Evolutionary conservation across 2,888 invertebrate genomes (phyloP), one percentile per base, ranked within the genome.

Genomic region (Eristalis pertinax): DNA sequence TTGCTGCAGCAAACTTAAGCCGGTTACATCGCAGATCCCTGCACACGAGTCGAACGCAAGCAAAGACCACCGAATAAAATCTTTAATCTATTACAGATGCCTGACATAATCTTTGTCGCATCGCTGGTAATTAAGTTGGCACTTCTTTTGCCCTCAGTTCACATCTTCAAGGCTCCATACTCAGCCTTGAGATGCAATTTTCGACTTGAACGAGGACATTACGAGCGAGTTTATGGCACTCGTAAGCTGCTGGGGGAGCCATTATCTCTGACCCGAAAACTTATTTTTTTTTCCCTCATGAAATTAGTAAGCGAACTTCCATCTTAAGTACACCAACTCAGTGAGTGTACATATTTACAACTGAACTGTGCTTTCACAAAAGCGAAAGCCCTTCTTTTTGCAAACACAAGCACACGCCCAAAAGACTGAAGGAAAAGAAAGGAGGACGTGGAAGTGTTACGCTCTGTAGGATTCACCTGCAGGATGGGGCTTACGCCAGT

Each of bases 271-370:
- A 74, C 56, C 64, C 35, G 35, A 64, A 56, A 67, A 76, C 56
- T n/a, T 50, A 19, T 50, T 50, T 50, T 50, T 41, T 58, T 58
- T 60, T 41, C 72, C 29, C n/a, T 79, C 72, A 65, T 72, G 72
- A 79, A 79, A 58, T 72, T 67, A 41, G 72, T 41, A 56, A 64
- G 35, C 64, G 70, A 24, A 70, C 70, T 38, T 56, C 63, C 26
- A 35, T 70, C 70, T 64, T 78, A 19, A 43, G 69, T 69, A 70
- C 63, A 58, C 62, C 24, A 19, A 69, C 26, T 19, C 69, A 19
- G 11, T 70, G 64, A 63, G 69, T 10, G 32, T 78, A 58, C 26
- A 50, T 78, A 70, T 70, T 78, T 41, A 58, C 70, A 64, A 22
- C 19, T 62, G 13, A 50, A 19, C 50, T 43, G 32, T 32, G n/a